Percentiles rank a stretch among this genome's conserved stretches.
phyloP scores from a whole-genome alignment of 2,888 invertebrate species.

The Mechanitis mazaeus region DNA sequence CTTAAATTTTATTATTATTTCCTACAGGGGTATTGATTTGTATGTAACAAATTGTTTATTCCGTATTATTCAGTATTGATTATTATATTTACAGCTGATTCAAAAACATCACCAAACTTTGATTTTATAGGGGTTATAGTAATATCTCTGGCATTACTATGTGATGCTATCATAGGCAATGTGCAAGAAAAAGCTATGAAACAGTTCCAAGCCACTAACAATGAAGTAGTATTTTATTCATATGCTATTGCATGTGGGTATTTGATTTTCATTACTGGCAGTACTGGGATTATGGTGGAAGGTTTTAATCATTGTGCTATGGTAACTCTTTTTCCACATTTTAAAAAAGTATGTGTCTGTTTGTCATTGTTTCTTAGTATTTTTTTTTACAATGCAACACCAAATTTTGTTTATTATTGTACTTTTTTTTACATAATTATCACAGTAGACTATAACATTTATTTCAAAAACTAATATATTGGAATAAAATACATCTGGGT shows the following conservation, averaged over 20 bases:
- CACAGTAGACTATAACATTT: no score
- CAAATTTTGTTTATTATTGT: no score
- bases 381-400: no score
- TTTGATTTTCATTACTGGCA: slow-evolving; percentile 82
- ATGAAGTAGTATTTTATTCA: slow-evolving; percentile 87
- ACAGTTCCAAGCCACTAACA: slow-evolving; percentile 86
- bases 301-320: slow-evolving; percentile 86
- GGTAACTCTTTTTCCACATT: slow-evolving; percentile 62
- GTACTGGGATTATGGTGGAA: slow-evolving; percentile 83
- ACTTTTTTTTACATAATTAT: no score
- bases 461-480: no score
- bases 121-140: slow-evolving; percentile 82
- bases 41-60: no score
- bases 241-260: slow-evolving; percentile 92
- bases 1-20: no score
- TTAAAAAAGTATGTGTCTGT: no score
- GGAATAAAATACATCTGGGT: no score
- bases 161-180: slow-evolving; percentile 97
- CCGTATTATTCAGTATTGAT: no score
- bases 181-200: slow-evolving; percentile 98
- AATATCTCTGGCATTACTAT: slow-evolving; percentile 90
- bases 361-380: no score
- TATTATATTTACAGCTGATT: slow-evolving; percentile 77
- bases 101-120: slow-evolving; percentile 85
- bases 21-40: no score